These are phyloP conservation scores for Eumacrocentrus americanus DNA, from an alignment of 2,888 invertebrate species.

Conservation along the genomic window DNA sequence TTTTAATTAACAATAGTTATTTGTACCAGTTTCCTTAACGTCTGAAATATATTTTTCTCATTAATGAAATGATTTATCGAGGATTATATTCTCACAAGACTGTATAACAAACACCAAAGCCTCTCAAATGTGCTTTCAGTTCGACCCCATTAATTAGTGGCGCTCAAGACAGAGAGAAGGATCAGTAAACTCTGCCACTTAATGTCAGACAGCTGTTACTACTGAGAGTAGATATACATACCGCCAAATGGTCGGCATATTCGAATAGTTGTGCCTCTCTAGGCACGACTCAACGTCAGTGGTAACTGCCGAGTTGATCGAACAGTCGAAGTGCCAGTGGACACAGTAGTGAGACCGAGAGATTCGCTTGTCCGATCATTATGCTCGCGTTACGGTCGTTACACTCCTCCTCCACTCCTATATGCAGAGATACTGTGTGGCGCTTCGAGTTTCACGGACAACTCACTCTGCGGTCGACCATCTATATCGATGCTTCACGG, in stretches of 20 bases:
- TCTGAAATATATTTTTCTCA: too few relatives aligned
- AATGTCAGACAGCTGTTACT: conserved; percentile 16
- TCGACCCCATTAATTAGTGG: neutral
- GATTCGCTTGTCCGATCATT: conserved; percentile 25
- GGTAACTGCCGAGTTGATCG: neutral
- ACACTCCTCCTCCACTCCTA: conserved; percentile 9
- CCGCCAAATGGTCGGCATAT: neutral
- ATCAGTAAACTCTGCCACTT: conserved; percentile 22
- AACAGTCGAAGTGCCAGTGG: neutral
- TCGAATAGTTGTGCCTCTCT: neutral
- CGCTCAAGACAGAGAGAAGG: neutral
- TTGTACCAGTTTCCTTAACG: too few relatives aligned
- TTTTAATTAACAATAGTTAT: too few relatives aligned
- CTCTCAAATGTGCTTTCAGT: neutral
- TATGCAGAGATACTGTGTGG: neutral
- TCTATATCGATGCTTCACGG: conserved; percentile 4
- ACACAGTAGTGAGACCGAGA: conserved; percentile 7
- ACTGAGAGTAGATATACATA: neutral
- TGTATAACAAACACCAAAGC: too few relatives aligned
- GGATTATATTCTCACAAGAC: too few relatives aligned
- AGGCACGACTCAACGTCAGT: neutral
- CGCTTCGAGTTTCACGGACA: conserved; percentile 2
- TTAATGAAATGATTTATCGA: too few relatives aligned
- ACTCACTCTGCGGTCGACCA: conserved; percentile 13
- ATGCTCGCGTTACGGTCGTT: conserved; percentile 20